These are phyloP conservation scores for Callyntrura guangdongensis DNA, from an alignment of 2,888 invertebrate species.

Conservation along the genomic window DNA sequence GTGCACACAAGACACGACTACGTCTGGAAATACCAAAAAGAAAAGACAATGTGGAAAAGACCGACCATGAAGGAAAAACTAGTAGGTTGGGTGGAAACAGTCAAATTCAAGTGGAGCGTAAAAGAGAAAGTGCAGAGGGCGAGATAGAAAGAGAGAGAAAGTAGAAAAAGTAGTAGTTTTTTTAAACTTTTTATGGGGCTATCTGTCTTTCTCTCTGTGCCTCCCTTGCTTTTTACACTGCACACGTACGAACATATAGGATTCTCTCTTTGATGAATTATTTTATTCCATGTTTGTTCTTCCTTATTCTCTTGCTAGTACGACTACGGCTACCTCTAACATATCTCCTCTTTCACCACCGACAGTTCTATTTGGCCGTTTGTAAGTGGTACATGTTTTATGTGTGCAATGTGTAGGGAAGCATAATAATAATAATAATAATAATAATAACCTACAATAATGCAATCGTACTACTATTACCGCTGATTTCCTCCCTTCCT, in stretches of 20 bases:
- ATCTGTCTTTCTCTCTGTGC: slow-evolving; percentile 82
- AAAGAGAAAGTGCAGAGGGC: slow-evolving; percentile 23
- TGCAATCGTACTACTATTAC: slow-evolving; percentile 14
- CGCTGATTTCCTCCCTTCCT: slow-evolving; percentile 60
- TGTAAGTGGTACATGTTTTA: too few species aligned
- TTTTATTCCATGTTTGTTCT: slow-evolving; percentile 82
- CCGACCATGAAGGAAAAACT: slow-evolving; percentile 16
- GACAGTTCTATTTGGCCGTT: not conserved
- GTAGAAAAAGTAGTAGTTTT: slow-evolving; percentile 74
- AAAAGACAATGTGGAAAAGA: slow-evolving; percentile 20
- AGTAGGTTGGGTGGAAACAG: slow-evolving; percentile 43
- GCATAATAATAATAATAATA: not conserved
- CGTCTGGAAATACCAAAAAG: not conserved
- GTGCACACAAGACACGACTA: not conserved
- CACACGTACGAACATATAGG: not conserved
- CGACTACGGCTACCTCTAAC: too few species aligned
- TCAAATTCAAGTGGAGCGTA: slow-evolving; percentile 76
- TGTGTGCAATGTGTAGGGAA: not conserved
- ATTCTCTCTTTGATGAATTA: slow-evolving; percentile 83
- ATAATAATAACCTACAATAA: not conserved
- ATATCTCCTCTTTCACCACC: slow-evolving; percentile 6
- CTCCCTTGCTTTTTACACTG: slow-evolving; percentile 28
- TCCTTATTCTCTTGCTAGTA: slow-evolving; percentile 10
- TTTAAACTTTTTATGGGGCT: slow-evolving; percentile 82
- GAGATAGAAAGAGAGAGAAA: slow-evolving; percentile 60